Percentiles rank a stretch among this genome's conserved stretches.
These are phyloP conservation scores for Bombus impatiens DNA, from an alignment of 1,140 invertebrate species.

Conservation along the genomic window DNA sequence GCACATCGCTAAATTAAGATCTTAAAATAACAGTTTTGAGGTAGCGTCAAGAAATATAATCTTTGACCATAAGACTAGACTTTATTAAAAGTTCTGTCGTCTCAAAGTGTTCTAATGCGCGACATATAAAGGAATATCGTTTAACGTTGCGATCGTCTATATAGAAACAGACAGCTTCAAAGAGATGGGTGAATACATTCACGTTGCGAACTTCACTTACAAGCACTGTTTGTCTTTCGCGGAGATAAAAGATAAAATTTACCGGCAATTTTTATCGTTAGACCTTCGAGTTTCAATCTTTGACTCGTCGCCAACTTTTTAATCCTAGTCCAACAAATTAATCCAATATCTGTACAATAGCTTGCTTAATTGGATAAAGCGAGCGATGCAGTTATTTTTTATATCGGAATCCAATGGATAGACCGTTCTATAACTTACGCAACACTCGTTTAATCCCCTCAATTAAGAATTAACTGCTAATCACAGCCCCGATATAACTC, in stretches of 20 bases:
- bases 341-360: not conserved
- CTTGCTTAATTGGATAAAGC: constrained; percentile 15
- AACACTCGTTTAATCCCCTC: constrained; percentile 18
- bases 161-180: constrained; percentile 28
- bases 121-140: constrained; percentile 16
- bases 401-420: constrained; percentile 1
- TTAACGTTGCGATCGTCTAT: constrained; percentile 31
- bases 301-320: not conserved
- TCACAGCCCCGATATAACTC: not conserved
- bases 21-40: not conserved
- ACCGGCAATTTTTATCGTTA: not conserved
- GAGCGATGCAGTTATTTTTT: not conserved
- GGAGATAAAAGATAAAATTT: not conserved
- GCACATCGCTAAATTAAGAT: not conserved
- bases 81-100: not conserved
- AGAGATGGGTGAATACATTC: not conserved
- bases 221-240: not conserved
- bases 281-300: not conserved
- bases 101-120: constrained; percentile 8
- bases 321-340: not conserved
- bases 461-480: constrained; percentile 28
- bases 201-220: constrained; percentile 13
- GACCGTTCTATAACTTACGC: not conserved
- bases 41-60: not conserved
- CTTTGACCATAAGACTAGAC: not conserved